Evolutionary conservation across 2,888 invertebrate genomes (phyloP).

Genomic region (Norana najaformis): DNA sequence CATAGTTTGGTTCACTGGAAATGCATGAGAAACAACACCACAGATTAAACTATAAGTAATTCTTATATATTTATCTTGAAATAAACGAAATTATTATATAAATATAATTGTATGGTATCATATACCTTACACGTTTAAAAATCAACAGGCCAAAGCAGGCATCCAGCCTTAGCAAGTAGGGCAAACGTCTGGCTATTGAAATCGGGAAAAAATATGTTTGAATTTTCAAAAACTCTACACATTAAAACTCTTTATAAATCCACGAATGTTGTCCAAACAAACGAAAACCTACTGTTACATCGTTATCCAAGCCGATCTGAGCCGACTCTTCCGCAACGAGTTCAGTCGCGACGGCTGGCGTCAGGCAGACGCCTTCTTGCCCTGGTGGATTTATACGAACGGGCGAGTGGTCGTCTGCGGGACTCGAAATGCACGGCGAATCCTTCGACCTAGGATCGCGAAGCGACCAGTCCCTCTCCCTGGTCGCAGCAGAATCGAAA

Average conservation of each 20-base stretch:
- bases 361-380: background rate
- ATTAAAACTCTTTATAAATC: background rate
- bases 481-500: background rate
- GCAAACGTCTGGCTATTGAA: background rate
- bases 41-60: too few relatives aligned
- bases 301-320: background rate
- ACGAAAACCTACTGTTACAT: background rate
- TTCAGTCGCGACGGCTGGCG: background rate
- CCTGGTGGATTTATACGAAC: background rate
- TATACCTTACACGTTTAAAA: background rate
- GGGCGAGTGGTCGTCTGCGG: background rate
- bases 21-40: too few relatives aligned
- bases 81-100: background rate
- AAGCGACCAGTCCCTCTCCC: slow-evolving; percentile 8
- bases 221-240: background rate
- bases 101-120: background rate
- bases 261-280: background rate
- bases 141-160: background rate
- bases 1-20: too few relatives aligned
- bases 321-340: background rate
- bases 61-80: too few relatives aligned
- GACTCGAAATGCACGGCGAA: background rate
- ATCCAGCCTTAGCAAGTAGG: background rate
- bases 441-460: background rate
- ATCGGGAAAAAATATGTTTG: background rate